phyloP scores from a whole-genome alignment of 2,797 vertebrate species.

The Podarcis siculus region DNA sequence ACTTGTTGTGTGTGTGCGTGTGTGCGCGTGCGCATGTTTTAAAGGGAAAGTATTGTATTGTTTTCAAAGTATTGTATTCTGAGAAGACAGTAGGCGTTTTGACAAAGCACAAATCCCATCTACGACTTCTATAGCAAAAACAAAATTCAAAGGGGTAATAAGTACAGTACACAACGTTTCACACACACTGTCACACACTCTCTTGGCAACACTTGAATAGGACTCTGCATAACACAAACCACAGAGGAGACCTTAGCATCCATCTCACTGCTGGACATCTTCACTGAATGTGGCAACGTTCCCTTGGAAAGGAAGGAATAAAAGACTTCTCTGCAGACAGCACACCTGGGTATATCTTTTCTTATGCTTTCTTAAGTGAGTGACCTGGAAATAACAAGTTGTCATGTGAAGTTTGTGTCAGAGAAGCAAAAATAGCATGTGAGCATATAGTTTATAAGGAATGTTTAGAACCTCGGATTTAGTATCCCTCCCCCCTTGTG shows the following conservation, averaged over 20 bases:
- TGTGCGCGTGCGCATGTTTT: neutral
- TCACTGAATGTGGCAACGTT: slow-evolving; percentile 26
- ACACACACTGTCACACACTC: slow-evolving; percentile 37
- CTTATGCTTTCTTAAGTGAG: slow-evolving; percentile 38
- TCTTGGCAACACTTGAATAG: slow-evolving; percentile 64
- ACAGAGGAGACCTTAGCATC: slow-evolving; percentile 26
- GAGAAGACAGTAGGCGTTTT: slow-evolving; percentile 59
- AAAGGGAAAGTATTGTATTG: slow-evolving; percentile 47
- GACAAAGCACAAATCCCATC: slow-evolving; percentile 79
- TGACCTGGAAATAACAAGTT: slow-evolving; percentile 10
- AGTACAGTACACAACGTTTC: slow-evolving; percentile 32
- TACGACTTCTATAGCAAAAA: slow-evolving; percentile 67
- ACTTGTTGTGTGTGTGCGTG: slow-evolving; percentile 39
- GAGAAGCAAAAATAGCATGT: slow-evolving; percentile 1
- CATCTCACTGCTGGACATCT: slow-evolving; percentile 23
- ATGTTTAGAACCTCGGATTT: neutral
- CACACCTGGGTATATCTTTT: slow-evolving; percentile 41
- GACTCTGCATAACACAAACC: slow-evolving; percentile 52
- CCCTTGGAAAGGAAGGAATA: neutral
- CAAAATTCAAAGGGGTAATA: neutral
- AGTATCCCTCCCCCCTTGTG: slow-evolving; percentile 7
- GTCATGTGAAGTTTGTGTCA: neutral
- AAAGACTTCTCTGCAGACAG: slow-evolving; percentile 4
- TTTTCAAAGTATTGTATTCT: slow-evolving; percentile 57
- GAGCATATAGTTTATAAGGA: slow-evolving; percentile 43